These are phyloP conservation scores for Machimus rusticus DNA, from an alignment of 2,888 invertebrate genomes.

Conservation along the genomic window DNA sequence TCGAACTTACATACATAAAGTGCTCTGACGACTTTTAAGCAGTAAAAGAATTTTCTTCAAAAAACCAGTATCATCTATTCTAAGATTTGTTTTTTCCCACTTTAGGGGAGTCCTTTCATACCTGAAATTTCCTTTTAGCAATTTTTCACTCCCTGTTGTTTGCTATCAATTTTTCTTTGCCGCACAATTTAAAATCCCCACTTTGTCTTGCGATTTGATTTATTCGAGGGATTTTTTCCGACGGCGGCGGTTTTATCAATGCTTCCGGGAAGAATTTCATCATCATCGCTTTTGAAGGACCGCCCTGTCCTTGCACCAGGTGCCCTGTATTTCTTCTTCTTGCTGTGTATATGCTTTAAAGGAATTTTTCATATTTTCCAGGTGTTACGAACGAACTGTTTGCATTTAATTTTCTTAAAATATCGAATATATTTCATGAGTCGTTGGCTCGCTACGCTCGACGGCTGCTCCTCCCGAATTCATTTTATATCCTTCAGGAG, in stretches of 20 bases:
- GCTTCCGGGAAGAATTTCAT: conserved; percentile 5
- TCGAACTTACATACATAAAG: background rate
- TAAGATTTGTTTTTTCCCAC: background rate
- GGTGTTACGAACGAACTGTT: conserved; percentile 19
- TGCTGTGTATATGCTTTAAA: background rate
- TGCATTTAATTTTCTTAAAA: conserved; percentile 35
- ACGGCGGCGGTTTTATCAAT: conserved; percentile 5
- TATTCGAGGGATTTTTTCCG: conserved; percentile 24
- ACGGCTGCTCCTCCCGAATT: background rate
- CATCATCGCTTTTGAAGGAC: background rate
- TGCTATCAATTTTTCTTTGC: background rate
- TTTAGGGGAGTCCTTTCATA: background rate
- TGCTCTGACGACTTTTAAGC: background rate
- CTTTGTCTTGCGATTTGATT: conserved; percentile 23
- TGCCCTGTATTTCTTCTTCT: background rate
- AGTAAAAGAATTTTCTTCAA: background rate
- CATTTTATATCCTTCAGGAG: background rate
- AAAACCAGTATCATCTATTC: background rate
- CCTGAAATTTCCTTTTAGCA: background rate
- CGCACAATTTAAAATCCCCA: background rate
- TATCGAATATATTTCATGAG: conserved; percentile 13
- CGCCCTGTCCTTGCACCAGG: background rate
- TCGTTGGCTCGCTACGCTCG: conserved; percentile 1
- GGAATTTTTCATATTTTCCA: conserved; percentile 27
- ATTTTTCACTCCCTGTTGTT: background rate